These are phyloP conservation scores for Remorina albescens DNA, from an alignment of 2,797 vertebrate species.

Conservation along the genomic window DNA sequence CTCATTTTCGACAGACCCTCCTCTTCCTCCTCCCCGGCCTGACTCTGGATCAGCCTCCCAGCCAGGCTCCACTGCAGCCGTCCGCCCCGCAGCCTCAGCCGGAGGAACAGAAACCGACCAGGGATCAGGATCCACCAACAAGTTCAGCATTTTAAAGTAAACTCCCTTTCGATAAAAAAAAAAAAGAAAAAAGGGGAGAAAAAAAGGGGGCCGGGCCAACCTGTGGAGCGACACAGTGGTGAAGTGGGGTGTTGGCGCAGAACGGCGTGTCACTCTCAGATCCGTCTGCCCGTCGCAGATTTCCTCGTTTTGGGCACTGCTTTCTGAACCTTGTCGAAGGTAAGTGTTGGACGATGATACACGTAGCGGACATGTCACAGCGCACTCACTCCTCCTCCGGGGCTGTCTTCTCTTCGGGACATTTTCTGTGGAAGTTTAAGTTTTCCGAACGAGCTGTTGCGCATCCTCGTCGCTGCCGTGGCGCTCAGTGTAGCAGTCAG, in stretches of 20 bases:
- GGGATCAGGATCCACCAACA: slow-evolving; percentile 43
- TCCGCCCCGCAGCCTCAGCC: neutral
- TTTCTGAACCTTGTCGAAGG: slow-evolving; percentile 34
- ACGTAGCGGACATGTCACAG: fast-evolving
- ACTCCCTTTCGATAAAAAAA: slow-evolving; percentile 48
- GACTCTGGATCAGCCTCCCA: slow-evolving; percentile 65
- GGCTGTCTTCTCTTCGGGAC: neutral
- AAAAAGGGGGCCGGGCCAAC: slow-evolving; percentile 68
- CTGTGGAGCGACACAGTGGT: slow-evolving; percentile 70
- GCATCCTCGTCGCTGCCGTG: slow-evolving; percentile 1
- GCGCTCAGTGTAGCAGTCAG: neutral
- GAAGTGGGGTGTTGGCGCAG: slow-evolving; percentile 73
- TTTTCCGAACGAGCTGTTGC: neutral
- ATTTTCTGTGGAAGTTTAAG: slow-evolving; percentile 4
- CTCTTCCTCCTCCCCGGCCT: slow-evolving; percentile 33
- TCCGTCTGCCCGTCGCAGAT: slow-evolving; percentile 25
- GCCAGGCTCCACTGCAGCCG: neutral
- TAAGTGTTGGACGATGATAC: slow-evolving; percentile 40
- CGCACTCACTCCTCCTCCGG: fast-evolving
- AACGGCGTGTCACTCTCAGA: too few relatives aligned
- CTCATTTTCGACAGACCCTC: slow-evolving; percentile 47
- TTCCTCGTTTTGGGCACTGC: slow-evolving; percentile 20
- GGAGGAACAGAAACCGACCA: slow-evolving; percentile 47
- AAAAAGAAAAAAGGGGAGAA: neutral
- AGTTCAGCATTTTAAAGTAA: slow-evolving; percentile 42